These are phyloP conservation scores for Tryphoninae sp. DNA, from an alignment of 2,888 invertebrate genomes.

Conservation along the genomic window DNA sequence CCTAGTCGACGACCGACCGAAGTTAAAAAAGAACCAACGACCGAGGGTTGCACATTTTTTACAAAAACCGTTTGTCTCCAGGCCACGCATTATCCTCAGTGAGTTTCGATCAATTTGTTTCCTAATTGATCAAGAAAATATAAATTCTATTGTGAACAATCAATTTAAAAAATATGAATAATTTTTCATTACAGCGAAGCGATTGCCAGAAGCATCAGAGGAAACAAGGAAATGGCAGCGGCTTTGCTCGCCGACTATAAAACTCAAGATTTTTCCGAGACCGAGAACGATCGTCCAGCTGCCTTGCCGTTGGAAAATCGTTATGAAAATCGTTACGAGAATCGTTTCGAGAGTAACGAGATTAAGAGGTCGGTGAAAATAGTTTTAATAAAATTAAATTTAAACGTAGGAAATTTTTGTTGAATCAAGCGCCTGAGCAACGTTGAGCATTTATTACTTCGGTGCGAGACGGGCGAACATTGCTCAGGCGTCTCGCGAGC, in stretches of 20 bases:
- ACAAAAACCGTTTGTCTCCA: constrained; percentile 88
- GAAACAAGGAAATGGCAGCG: constrained; percentile 87
- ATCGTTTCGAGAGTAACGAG: constrained; percentile 75
- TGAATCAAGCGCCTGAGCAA: constrained; percentile 22
- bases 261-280: constrained; percentile 83
- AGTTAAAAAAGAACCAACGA: constrained; percentile 76
- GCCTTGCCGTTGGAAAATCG: constrained; percentile 65
- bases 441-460: not conserved
- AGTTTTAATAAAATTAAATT: constrained; percentile 1
- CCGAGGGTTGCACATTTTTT: constrained; percentile 85
- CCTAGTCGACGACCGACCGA: constrained; percentile 74
- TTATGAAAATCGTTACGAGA: constrained; percentile 71
- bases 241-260: constrained; percentile 88
- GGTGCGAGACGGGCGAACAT: constrained; percentile 44
- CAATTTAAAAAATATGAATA: constrained; percentile 6
- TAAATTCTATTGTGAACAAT: not conserved
- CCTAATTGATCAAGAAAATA: not conserved
- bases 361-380: constrained; percentile 76
- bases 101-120: constrained; percentile 78
- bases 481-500: constrained; percentile 41
- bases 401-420: not conserved
- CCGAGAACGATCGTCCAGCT: constrained; percentile 84
- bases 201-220: constrained; percentile 86
- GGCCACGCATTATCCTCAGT: constrained; percentile 90
- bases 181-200: constrained; percentile 83